Base-by-base conservation (phyloP, 2,113 vertebrate species). In the Heterotilapia buettikoferi region DNA sequence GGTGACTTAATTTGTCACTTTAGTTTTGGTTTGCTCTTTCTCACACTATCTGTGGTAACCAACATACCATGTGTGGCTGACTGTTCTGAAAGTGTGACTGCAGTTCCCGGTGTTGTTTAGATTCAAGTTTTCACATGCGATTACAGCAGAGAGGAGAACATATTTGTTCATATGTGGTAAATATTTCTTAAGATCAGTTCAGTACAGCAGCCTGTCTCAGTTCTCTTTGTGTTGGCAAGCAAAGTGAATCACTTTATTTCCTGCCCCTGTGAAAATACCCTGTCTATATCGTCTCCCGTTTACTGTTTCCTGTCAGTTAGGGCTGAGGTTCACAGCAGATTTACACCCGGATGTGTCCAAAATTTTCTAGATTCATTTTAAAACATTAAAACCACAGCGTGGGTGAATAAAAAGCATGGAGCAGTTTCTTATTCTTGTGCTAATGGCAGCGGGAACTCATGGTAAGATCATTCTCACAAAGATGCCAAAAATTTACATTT, bases 171-270 rank as follows among this genome's bases (percentile, higher is more conserved):
- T 0, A 33, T n/a, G 9, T 36, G 19, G 38, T 3, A n/a, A 7
- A 19, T n/a, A n/a, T 84, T 36, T 78, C 56, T 24, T 12, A 78
- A 52, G 18, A 19, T 50, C 18, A 78, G 24, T 78, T 50, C 26
- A 78, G 24, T 50, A 31, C 10, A 78, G 26, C 16, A 29, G 6
- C 40, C 6, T 2, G 2, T 61, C 52, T 36, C 0, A 71, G 10
- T 50, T 78, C 45, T 50, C 6, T 12, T 14, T 54, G 31, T 16
- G 7, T 31, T 54, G 61, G 10, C 16, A 78, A 78, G 45, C 1
- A 90, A 95, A 92, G 83, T 93, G 66, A 90, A 4, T 85, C 36
- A 1, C 45, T 47, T 50, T 18, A 89, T 81, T 91, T 93, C 89
- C 92, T 91, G 73, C 63, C 56, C 4, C 38, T 52, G 29, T 79